These are phyloP conservation scores for Carlito syrichta DNA, from an alignment of 2,113 vertebrate genomes.

Conservation along the genomic window DNA sequence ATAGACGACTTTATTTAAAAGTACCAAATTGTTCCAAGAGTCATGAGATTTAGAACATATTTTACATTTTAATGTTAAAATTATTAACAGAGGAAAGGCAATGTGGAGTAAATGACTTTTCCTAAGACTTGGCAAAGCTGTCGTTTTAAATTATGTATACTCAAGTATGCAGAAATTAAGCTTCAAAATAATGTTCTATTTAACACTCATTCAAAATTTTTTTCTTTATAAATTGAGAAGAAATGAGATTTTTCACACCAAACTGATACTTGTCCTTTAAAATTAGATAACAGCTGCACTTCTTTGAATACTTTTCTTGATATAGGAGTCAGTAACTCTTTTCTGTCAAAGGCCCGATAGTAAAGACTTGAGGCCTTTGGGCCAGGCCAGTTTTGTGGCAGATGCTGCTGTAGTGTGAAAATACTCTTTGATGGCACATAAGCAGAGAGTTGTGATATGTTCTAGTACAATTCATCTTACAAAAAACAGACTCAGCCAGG, in stretches of 20 bases:
- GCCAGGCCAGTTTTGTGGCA: neutral
- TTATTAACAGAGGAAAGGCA: neutral
- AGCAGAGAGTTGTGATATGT: fast-evolving
- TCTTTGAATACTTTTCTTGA: neutral
- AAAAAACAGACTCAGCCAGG: too few species aligned
- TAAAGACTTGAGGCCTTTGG: neutral
- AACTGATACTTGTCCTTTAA: neutral
- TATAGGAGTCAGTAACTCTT: neutral
- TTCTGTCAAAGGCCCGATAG: neutral
- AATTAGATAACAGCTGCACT: neutral
- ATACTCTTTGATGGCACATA: too few species aligned
- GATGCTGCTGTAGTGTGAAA: neutral
- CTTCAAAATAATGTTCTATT: slow-evolving; percentile 43
- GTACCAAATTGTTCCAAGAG: neutral
- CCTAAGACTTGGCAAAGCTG: neutral
- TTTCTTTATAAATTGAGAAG: neutral
- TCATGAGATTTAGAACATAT: neutral
- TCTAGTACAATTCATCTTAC: neutral
- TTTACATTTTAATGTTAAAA: slow-evolving; percentile 11
- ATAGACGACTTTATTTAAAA: slow-evolving; percentile 9
- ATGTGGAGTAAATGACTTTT: neutral
- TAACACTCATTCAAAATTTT: neutral
- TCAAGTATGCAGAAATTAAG: neutral
- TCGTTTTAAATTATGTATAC: neutral
- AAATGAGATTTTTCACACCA: neutral